Percentiles rank a stretch among this genome's conserved stretches.
These are phyloP conservation scores for Chloroceryle inda DNA, from an alignment of 2,797 vertebrate species.

Conservation along the genomic window DNA sequence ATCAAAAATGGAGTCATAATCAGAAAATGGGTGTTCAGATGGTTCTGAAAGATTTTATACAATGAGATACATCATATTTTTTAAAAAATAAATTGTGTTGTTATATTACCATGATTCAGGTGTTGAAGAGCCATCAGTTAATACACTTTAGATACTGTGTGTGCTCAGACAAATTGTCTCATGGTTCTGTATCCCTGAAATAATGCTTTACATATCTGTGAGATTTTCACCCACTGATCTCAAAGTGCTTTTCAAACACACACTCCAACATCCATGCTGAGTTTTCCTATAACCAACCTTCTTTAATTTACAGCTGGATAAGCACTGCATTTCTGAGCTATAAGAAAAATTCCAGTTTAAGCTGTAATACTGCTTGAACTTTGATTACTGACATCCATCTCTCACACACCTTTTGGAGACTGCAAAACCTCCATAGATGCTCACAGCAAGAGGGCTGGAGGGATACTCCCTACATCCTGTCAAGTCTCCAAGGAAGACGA, in stretches of 20 bases:
- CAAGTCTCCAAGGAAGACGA: not conserved
- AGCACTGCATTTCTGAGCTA: not conserved
- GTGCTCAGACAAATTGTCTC: not conserved
- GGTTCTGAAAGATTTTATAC: not conserved
- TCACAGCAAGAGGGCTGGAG: not conserved
- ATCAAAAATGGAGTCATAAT: not conserved
- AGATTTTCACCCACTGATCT: not conserved
- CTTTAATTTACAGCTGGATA: not conserved
- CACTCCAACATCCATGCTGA: not conserved
- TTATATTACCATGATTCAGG: rapidly evolving
- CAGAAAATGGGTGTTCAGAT: not conserved
- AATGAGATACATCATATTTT: not conserved
- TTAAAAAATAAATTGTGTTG: not conserved
- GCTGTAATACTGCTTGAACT: not conserved
- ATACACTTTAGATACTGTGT: not conserved
- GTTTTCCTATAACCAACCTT: not conserved
- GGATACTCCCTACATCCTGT: rapidly evolving
- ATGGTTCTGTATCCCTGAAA: not conserved
- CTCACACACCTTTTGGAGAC: not conserved
- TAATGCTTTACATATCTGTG: not conserved
- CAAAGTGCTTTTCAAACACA: slow-evolving; percentile 8
- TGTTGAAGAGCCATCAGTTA: not conserved
- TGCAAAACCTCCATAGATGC: not conserved
- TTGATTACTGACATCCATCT: not conserved
- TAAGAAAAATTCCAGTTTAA: not conserved